Percentiles rank a stretch among this genome's conserved stretches.
phyloP scores from a whole-genome alignment of 2,888 invertebrate genomes.

The Elegia similella region DNA sequence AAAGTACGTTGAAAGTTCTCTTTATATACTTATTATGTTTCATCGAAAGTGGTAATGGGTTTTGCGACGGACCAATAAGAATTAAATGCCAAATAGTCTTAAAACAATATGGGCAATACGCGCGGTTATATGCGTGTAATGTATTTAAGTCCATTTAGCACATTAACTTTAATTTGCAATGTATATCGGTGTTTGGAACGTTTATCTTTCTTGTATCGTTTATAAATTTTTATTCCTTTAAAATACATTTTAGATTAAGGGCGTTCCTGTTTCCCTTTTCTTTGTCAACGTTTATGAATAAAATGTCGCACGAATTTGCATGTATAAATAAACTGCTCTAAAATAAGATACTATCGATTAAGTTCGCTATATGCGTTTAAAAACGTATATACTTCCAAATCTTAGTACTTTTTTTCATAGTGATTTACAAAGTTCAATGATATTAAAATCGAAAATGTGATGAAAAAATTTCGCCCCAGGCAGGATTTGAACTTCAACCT shows the following conservation, averaged over 20 bases:
- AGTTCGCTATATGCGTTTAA: background rate
- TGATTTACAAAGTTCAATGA: too few species aligned
- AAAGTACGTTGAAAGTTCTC: too few species aligned
- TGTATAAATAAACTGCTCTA: background rate
- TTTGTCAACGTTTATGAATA: background rate
- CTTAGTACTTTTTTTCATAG: background rate
- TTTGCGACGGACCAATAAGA: background rate
- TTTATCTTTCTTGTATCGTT: too few species aligned
- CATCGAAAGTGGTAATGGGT: too few species aligned
- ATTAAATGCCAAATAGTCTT: background rate
- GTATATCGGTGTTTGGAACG: too few species aligned
- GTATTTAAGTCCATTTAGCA: background rate
- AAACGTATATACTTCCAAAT: background rate
- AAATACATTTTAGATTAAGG: too few species aligned
- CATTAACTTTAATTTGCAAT: background rate
- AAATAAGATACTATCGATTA: background rate
- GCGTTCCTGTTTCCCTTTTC: too few species aligned
- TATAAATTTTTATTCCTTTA: too few species aligned
- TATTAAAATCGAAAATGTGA: too few species aligned
- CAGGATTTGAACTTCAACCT: too few species aligned
- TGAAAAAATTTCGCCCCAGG: too few species aligned
- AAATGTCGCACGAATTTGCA: background rate
- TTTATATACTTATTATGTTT: too few species aligned
- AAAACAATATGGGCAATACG: conserved; percentile 3
- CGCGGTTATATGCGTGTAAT: background rate